Evolutionary conservation across 2,888 invertebrate genomes (phyloP), one percentile per base, ranked within the genome.

Genomic region (Anagyrus pseudococci): DNA sequence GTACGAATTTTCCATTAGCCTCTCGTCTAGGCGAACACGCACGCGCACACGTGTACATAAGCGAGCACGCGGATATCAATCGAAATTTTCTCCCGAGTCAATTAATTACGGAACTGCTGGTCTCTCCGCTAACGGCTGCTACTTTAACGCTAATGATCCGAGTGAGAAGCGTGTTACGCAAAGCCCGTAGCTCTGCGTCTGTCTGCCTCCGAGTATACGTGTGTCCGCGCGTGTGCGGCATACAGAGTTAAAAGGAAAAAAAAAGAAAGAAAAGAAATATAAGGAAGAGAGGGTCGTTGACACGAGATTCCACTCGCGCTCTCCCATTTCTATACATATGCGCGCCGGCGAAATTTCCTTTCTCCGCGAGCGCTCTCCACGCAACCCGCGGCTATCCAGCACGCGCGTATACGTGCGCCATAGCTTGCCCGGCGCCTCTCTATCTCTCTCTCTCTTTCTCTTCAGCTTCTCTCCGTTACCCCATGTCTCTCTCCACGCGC

Each of bases 261-360:
- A 37, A 10, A 37, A 2, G 33, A 7, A 29, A 29, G 29, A 29
- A 15, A 15, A 54, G 50, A 56, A 64, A 56, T 54, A 66, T 67
- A 58, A 61, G 59, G 62, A 68, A 52, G 63, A 68, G 64, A 67
- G 63, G 69, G 70, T 66, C 69, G 61, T 70, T 71, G 71, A 71
- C 70, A 55, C 63, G 43, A 50, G 56, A 58, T 64, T 64, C 65
- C 60, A 37, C 37, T 25, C 17, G 26, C 47, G 57, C 40, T 43
- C 33, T 10, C 8, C 29, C 8, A n/a, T 2, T 29, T 17, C 19
- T 47, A 26, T 41, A 53, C 41, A 29, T 33, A 25, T 48, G 52
- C 60, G 40, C 25, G 53, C 59, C 58, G 64, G 60, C 59, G 62
- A 67, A 67, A 67, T 65, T 68, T 67, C 70, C 71, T 71, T 71